phyloP scores from a whole-genome alignment of 2,888 invertebrate genomes.

The Drosophila affinis region DNA sequence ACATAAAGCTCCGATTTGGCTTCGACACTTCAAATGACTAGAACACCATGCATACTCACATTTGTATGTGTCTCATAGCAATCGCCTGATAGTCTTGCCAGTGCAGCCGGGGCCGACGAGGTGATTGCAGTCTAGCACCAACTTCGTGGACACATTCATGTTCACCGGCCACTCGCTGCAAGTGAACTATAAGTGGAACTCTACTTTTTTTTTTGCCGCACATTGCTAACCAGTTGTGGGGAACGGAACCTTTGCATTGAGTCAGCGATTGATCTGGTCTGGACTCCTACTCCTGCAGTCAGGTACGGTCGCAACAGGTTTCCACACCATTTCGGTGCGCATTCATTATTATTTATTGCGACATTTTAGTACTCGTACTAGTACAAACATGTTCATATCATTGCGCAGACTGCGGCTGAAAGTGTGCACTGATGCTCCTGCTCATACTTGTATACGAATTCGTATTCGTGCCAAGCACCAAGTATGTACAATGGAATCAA shows the following conservation, averaged over 20 bases:
- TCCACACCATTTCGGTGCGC: constrained; percentile 65
- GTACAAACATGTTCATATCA: constrained; percentile 60
- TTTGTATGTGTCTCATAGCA: constrained; percentile 3
- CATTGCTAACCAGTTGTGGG: constrained; percentile 20
- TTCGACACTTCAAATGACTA: too few species aligned
- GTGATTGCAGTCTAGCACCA: constrained; percentile 21
- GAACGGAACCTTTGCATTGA: constrained; percentile 33
- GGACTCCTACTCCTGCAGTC: constrained; percentile 47
- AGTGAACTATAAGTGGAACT: constrained; percentile 54
- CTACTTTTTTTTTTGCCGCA: constrained; percentile 42
- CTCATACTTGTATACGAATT: constrained; percentile 22
- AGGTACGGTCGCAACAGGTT: constrained; percentile 73
- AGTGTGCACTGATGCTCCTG: constrained; percentile 34
- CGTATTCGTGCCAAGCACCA: constrained; percentile 46
- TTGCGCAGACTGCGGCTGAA: constrained; percentile 44
- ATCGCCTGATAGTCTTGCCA: neutral
- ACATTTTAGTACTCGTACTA: constrained; percentile 51
- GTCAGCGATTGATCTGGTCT: constrained; percentile 54
- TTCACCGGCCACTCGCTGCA: constrained; percentile 42
- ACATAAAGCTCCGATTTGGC: too few species aligned
- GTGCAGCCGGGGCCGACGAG: constrained; percentile 10
- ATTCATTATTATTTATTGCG: constrained; percentile 67
- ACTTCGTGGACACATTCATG: constrained; percentile 52
- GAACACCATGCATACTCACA: constrained; percentile 21
- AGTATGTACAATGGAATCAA: constrained; percentile 36